These are phyloP conservation scores for Falco rusticolus DNA, from an alignment of 2,797 vertebrate species.

Conservation along the genomic window DNA sequence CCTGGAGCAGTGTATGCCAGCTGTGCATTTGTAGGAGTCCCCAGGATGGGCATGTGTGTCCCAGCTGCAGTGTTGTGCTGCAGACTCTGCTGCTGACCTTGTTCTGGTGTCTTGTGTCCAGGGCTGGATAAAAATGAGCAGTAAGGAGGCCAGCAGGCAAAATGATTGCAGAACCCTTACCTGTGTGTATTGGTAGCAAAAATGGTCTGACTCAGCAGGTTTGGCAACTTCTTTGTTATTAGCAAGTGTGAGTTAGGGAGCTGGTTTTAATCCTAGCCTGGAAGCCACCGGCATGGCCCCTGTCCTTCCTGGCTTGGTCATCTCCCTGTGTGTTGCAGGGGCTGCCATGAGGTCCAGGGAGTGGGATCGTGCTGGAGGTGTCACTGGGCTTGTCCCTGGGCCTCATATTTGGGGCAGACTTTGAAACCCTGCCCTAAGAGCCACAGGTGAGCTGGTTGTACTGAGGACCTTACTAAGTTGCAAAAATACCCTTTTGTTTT, in stretches of 20 bases:
- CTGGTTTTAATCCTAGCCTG: neutral
- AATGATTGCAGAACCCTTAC: neutral
- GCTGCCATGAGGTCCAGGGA: neutral
- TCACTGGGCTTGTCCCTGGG: neutral
- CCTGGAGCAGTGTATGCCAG: neutral
- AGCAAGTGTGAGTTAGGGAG: neutral
- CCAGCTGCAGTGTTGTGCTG: neutral
- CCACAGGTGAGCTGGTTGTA: neutral
- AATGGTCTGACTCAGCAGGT: neutral
- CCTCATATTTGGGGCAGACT: rapidly evolving
- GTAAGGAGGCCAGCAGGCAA: neutral
- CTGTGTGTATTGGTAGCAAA: neutral
- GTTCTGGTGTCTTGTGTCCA: neutral
- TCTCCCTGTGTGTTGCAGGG: neutral
- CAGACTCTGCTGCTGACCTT: rapidly evolving
- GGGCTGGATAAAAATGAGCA: neutral
- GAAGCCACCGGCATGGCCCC: neutral
- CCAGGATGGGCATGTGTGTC: neutral
- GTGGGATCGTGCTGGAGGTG: neutral
- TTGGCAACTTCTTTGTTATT: neutral
- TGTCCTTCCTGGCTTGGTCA: neutral
- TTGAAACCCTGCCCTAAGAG: neutral
- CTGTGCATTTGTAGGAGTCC: neutral
- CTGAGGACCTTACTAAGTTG: neutral
- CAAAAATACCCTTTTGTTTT: neutral